Evolutionary conservation across 2,888 invertebrate species (phyloP).

Genomic region (Leptinotarsa tumamoca): DNA sequence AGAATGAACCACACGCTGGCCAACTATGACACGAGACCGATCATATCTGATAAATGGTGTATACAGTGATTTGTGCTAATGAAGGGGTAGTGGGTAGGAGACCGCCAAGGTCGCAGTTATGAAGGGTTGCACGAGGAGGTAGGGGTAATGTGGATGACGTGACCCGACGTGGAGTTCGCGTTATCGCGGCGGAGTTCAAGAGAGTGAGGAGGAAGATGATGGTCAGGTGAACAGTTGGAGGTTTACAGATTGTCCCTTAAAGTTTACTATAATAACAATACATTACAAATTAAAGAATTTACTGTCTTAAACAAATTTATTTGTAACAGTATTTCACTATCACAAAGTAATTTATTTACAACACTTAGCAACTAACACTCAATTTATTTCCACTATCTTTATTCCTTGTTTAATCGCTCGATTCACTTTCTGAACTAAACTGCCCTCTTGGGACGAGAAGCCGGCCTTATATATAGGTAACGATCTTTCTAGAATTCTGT

Average conservation of each 20-base stretch:
- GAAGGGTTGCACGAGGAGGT: constrained; percentile 46
- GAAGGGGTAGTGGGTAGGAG: constrained; percentile 53
- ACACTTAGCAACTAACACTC: no score
- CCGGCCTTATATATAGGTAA: no score
- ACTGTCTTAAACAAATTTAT: no score
- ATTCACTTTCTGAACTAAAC: no score
- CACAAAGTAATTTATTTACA: no score
- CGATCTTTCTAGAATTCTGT: no score
- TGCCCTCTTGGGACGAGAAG: no score
- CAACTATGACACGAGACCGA: constrained; percentile 49
- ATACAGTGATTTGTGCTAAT: constrained; percentile 59
- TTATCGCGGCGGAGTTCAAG: constrained; percentile 36
- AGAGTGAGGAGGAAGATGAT: constrained; percentile 13
- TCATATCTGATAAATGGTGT: constrained; percentile 58
- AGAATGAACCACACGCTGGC: constrained; percentile 22
- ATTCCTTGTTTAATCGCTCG: no score
- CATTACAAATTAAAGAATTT: no score
- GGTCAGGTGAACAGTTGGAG: not conserved
- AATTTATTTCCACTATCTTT: no score
- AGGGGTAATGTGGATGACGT: constrained; percentile 43
- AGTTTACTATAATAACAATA: not conserved
- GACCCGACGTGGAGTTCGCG: constrained; percentile 47
- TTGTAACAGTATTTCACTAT: no score
- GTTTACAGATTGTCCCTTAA: not conserved
- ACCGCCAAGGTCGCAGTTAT: constrained; percentile 57